Conservation (phyloP, 30 jellyfish, hydroid and myxozoan species). For the Pelagia noctiluca region DNA sequence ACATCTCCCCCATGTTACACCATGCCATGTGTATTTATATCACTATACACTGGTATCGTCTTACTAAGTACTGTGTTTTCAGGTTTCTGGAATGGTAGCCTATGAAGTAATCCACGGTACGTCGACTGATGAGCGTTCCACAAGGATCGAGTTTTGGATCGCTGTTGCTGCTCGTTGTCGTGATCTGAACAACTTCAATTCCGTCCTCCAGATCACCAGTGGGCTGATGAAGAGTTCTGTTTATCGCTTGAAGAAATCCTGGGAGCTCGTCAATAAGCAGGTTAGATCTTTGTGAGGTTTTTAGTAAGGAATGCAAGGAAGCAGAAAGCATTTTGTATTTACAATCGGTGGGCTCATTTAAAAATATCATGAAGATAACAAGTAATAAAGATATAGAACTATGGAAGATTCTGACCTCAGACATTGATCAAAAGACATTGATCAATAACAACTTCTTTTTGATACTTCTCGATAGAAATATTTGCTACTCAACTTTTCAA, state of each 20-base stretch:
- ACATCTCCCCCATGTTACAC: too few species aligned
- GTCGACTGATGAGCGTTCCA: constrained; percentile 77
- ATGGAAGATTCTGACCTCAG: too few species aligned
- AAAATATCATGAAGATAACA: too few species aligned
- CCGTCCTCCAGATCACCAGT: constrained; percentile 85
- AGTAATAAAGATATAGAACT: too few species aligned
- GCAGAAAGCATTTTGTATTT: not conserved
- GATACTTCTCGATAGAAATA: too few species aligned
- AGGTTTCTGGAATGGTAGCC: constrained; percentile 90
- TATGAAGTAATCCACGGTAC: constrained; percentile 81
- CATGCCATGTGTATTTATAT: not conserved
- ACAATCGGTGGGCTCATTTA: too few species aligned
- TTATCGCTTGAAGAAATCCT: constrained; percentile 86
- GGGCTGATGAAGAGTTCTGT: constrained; percentile 93
- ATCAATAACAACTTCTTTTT: too few species aligned
- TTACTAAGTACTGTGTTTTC: not conserved
- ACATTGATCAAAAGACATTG: too few species aligned
- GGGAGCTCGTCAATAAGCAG: constrained; percentile 94
- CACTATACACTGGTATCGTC: not conserved
- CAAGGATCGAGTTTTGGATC: constrained; percentile 88
- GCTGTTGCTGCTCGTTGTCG: constrained; percentile 92
- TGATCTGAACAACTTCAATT: constrained; percentile 87
- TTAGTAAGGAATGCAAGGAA: not conserved
- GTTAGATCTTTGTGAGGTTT: constrained; percentile 34
- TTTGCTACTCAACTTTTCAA: too few species aligned